phyloP scores from a whole-genome alignment of 2,888 invertebrate genomes.

The Melolontha melolontha region DNA sequence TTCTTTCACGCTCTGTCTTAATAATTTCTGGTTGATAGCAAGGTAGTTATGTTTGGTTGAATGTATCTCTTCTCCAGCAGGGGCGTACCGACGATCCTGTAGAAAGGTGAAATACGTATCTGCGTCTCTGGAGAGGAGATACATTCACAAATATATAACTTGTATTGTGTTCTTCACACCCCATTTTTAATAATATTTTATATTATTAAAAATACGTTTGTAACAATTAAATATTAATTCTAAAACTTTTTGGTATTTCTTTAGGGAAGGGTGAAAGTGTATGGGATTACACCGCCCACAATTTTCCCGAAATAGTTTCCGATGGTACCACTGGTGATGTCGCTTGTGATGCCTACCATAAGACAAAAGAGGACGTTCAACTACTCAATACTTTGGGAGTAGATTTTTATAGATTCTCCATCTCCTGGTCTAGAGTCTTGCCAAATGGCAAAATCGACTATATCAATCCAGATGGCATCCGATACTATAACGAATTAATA shows the following conservation, averaged over 20 bases:
- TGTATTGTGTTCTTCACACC: no score
- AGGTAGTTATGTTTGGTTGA: no score
- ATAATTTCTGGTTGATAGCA: no score
- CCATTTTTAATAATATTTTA: no score
- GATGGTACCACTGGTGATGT: slow-evolving; percentile 73
- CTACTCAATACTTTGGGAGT: slow-evolving; percentile 70
- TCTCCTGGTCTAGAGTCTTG: slow-evolving; percentile 77
- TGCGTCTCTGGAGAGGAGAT: no score
- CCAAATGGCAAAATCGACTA: slow-evolving; percentile 69
- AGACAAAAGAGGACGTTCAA: slow-evolving; percentile 71
- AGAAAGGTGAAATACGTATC: no score
- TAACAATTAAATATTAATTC: no score
- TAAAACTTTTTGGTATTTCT: neutral
- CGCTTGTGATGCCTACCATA: slow-evolving; percentile 76
- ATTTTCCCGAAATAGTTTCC: slow-evolving; percentile 66
- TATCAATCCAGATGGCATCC: slow-evolving; percentile 72
- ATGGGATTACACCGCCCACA: slow-evolving; percentile 76
- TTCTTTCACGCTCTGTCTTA: no score
- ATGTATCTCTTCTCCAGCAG: no score
- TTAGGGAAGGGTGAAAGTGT: slow-evolving; percentile 74
- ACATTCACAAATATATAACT: no score
- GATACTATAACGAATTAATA: slow-evolving; percentile 74
- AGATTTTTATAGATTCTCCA: slow-evolving; percentile 71
- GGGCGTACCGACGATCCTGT: no score
- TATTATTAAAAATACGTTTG: no score